phyloP scores from a whole-genome alignment of 2,797 vertebrate genomes.

The Margarornis squamiger region DNA sequence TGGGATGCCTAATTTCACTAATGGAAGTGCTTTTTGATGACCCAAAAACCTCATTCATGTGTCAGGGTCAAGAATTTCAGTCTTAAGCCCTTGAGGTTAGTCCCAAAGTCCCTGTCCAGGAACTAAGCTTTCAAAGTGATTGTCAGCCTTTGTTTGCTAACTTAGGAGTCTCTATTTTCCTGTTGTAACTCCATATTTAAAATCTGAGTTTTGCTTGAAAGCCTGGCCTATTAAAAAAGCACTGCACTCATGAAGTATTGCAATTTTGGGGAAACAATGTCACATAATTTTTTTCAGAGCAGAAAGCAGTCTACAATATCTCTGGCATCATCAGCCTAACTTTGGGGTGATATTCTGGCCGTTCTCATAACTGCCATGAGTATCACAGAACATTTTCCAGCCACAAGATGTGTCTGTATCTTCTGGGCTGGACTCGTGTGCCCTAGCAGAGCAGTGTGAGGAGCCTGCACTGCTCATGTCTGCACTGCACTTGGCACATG shows the following conservation, averaged over 20 bases:
- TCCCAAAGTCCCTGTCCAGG: not conserved
- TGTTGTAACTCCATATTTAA: not conserved
- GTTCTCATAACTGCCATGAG: not conserved
- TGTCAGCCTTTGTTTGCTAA: not conserved
- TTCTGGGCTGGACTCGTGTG: not conserved
- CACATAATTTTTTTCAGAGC: not conserved
- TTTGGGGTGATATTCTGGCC: not conserved
- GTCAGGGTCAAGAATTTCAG: not conserved
- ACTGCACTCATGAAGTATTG: not conserved
- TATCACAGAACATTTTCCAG: not conserved
- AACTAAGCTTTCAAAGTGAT: not conserved
- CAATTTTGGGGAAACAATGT: not conserved
- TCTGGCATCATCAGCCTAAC: not conserved
- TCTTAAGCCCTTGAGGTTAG: not conserved
- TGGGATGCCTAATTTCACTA: not conserved
- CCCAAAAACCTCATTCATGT: not conserved
- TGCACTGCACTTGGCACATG: not conserved
- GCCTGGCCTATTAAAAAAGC: not conserved
- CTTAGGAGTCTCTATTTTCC: not conserved
- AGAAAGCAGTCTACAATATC: not conserved
- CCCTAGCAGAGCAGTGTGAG: not conserved
- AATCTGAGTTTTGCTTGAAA: not conserved
- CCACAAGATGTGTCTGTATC: not conserved
- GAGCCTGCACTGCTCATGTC: not conserved
- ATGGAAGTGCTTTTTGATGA: not conserved